A percentile compares a stretch with the other conserved stretches of the same genome.
Evolutionary conservation across 2,113 vertebrate genomes (phyloP).

Genomic region (Apus apus): DNA sequence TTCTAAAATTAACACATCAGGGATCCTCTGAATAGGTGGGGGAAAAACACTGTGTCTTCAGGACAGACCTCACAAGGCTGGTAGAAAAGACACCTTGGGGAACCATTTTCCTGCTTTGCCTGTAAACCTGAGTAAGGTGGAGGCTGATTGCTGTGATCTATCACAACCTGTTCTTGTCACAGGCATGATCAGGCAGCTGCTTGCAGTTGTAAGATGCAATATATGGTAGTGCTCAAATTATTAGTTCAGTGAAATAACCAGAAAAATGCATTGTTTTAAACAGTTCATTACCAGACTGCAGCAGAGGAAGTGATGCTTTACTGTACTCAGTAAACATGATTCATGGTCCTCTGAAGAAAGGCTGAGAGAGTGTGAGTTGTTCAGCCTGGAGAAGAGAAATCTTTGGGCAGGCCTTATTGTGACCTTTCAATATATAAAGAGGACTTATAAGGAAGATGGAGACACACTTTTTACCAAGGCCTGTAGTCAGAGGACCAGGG

Average conservation of each 20-base stretch:
- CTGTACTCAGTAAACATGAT: fast-evolving
- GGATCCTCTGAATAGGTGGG: background rate
- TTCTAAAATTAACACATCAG: background rate
- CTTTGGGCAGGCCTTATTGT: no score
- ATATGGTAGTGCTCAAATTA: background rate
- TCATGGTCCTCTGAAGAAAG: background rate
- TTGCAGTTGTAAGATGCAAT: background rate
- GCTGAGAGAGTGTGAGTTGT: background rate
- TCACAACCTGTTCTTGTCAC: background rate
- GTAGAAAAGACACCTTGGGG: background rate
- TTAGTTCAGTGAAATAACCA: background rate
- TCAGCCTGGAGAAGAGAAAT: no score
- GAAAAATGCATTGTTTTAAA: background rate
- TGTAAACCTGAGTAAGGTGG: background rate
- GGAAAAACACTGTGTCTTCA: background rate
- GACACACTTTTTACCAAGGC: background rate
- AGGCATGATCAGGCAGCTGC: background rate
- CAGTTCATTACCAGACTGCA: background rate
- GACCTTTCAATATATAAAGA: background rate
- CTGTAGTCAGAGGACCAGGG: background rate
- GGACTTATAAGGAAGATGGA: background rate
- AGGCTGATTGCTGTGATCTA: background rate
- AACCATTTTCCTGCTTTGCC: background rate
- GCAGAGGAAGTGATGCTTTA: background rate
- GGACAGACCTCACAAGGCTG: background rate